A percentile compares a stretch with the other conserved stretches of the same genome.
These are phyloP conservation scores for Chelidonichthys spinosus DNA, from an alignment of 2,797 vertebrate species.

Conservation along the genomic window DNA sequence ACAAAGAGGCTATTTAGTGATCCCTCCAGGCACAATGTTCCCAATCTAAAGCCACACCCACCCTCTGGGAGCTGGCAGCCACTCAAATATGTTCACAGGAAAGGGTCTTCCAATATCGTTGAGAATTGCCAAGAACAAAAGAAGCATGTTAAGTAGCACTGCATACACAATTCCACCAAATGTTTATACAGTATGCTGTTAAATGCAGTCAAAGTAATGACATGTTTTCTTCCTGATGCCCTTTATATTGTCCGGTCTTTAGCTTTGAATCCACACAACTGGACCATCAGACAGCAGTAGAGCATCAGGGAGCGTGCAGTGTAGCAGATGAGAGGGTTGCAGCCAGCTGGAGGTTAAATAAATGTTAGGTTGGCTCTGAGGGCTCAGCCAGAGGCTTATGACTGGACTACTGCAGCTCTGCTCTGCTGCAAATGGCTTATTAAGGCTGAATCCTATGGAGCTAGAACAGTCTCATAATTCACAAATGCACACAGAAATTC, in stretches of 20 bases:
- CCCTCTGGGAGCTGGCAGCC: slow-evolving; percentile 35
- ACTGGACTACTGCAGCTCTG: slow-evolving; percentile 39
- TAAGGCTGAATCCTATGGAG: slow-evolving; percentile 33
- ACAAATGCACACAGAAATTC: no score
- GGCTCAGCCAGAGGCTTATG: slow-evolving; percentile 45
- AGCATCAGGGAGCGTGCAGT: slow-evolving; percentile 13
- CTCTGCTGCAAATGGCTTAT: slow-evolving; percentile 46
- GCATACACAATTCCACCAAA: background rate
- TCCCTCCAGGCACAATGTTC: slow-evolving; percentile 48
- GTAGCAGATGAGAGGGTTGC: slow-evolving; percentile 18
- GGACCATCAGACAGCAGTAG: background rate
- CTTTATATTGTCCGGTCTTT: background rate
- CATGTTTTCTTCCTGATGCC: background rate
- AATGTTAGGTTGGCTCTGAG: slow-evolving; percentile 39
- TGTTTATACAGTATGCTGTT: background rate
- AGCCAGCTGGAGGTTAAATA: slow-evolving; percentile 42
- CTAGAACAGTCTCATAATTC: no score
- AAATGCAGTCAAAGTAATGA: background rate
- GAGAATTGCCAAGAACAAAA: background rate
- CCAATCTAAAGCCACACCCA: slow-evolving; percentile 46
- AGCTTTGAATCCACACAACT: background rate
- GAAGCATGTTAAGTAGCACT: no score
- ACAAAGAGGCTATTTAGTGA: slow-evolving; percentile 66
- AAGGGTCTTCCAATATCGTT: slow-evolving; percentile 1
- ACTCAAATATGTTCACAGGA: slow-evolving; percentile 4